Conservation (phyloP, 2,113 vertebrate genomes). For the Scophthalmus maximus region DNA sequence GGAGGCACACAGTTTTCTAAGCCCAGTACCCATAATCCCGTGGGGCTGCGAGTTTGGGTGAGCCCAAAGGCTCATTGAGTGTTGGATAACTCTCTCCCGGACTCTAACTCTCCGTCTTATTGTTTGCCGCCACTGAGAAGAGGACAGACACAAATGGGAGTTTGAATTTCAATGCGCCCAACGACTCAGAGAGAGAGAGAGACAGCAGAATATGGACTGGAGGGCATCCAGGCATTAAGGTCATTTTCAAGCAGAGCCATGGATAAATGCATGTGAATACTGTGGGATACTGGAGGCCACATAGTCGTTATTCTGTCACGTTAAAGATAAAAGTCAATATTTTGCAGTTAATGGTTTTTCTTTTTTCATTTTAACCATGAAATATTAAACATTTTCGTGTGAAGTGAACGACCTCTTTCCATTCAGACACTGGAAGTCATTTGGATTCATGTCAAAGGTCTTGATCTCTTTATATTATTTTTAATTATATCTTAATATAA, state of each 20-base stretch:
- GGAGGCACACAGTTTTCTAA: conserved; percentile 75
- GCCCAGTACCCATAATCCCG: conserved; percentile 71
- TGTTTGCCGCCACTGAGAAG: conserved; percentile 73
- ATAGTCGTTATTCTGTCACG: conserved; percentile 12
- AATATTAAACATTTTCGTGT: background rate
- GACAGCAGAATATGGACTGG: conserved; percentile 84
- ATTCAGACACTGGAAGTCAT: background rate
- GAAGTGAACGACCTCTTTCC: too few species aligned
- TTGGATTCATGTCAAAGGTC: background rate
- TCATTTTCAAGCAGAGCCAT: conserved; percentile 33
- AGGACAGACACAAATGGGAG: conserved; percentile 74
- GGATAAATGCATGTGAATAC: conserved; percentile 77
- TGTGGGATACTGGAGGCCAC: conserved; percentile 32
- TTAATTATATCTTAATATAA: background rate
- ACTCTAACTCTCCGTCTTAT: conserved; percentile 64
- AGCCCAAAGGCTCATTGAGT: conserved; percentile 77
- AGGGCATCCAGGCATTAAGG: conserved; percentile 88
- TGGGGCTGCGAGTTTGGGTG: conserved; percentile 66
- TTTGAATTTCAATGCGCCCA: conserved; percentile 80
- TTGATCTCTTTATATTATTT: background rate
- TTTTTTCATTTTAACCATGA: background rate
- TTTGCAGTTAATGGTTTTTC: background rate
- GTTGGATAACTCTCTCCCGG: conserved; percentile 77
- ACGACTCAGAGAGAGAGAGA: conserved; percentile 70
- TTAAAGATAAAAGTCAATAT: conserved; percentile 19